Conservation (phyloP, 2,113 vertebrate genomes). For the Plectropomus leopardus region DNA sequence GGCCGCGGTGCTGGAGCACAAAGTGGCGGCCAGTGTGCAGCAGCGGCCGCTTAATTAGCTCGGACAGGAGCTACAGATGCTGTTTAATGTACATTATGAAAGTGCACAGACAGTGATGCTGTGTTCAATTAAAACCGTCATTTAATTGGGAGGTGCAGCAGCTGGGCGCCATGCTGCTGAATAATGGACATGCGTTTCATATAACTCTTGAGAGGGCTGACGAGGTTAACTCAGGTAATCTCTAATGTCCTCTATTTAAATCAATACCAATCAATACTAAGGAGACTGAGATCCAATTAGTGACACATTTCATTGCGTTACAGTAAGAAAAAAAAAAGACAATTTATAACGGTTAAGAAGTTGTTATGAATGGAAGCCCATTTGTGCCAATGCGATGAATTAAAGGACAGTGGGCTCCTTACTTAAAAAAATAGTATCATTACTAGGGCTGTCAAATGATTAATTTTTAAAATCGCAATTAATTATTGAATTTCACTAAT, state of each 20-base stretch:
- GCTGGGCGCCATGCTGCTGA: not conserved
- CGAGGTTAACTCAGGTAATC: not conserved
- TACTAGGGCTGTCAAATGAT: no score
- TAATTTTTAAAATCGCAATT: no score
- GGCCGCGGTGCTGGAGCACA: constrained; percentile 69
- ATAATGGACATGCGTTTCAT: not conserved
- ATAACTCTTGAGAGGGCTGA: not conserved
- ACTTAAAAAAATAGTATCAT: no score
- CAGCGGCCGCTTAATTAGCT: constrained; percentile 26
- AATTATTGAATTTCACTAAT: no score
- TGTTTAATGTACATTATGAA: constrained; percentile 3
- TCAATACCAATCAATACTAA: not conserved
- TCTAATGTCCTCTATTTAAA: not conserved
- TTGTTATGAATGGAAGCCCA: not conserved
- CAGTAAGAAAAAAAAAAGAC: not conserved
- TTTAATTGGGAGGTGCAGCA: constrained; percentile 6
- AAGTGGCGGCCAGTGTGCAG: constrained; percentile 20
- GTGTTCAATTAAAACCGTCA: not conserved
- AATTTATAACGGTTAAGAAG: not conserved
- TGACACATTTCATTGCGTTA: no score
- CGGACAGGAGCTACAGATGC: constrained; percentile 29
- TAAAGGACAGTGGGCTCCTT: no score
- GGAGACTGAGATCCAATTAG: not conserved
- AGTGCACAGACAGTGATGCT: constrained; percentile 8
- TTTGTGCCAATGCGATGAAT: no score